Evolutionary conservation across 2,888 invertebrate genomes (phyloP).

Genomic region (Synergus itoensis): DNA sequence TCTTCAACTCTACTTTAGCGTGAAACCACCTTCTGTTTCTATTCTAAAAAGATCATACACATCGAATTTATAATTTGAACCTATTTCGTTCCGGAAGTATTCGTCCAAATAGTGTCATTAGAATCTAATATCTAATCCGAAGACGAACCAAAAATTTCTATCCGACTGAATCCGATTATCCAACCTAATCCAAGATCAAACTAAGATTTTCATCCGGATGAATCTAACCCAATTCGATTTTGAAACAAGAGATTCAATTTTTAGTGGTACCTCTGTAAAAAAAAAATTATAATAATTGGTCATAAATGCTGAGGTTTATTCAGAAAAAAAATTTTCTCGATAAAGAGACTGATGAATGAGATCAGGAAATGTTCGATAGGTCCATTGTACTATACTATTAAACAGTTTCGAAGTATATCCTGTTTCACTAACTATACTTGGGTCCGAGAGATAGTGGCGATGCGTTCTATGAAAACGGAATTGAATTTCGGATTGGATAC

Average conservation of each 20-base stretch:
- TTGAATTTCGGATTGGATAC: conserved; percentile 31
- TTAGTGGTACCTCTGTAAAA: too few species aligned
- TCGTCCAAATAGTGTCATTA: too few species aligned
- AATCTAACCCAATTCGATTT: too few species aligned
- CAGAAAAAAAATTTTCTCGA: not conserved
- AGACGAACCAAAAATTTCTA: too few species aligned
- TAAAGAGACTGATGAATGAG: conserved; percentile 12
- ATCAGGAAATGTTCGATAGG: not conserved
- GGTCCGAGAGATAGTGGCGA: not conserved
- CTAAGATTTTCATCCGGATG: too few species aligned
- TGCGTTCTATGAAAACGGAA: conserved; percentile 22
- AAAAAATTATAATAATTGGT: not conserved
- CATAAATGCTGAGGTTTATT: not conserved
- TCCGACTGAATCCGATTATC: too few species aligned
- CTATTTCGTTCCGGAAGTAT: too few species aligned
- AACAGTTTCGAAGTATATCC: conserved; percentile 22
- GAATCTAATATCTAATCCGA: too few species aligned
- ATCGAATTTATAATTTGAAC: too few species aligned
- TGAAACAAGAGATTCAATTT: too few species aligned
- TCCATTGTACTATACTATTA: conserved; percentile 27
- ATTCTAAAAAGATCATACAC: too few species aligned
- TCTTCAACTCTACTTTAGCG: not conserved
- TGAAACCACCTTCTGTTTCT: not conserved
- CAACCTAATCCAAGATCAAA: too few species aligned
- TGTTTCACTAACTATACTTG: conserved; percentile 28